Evolutionary conservation across 2,113 vertebrate species (phyloP).

Genomic region (Proteles cristata): DNA sequence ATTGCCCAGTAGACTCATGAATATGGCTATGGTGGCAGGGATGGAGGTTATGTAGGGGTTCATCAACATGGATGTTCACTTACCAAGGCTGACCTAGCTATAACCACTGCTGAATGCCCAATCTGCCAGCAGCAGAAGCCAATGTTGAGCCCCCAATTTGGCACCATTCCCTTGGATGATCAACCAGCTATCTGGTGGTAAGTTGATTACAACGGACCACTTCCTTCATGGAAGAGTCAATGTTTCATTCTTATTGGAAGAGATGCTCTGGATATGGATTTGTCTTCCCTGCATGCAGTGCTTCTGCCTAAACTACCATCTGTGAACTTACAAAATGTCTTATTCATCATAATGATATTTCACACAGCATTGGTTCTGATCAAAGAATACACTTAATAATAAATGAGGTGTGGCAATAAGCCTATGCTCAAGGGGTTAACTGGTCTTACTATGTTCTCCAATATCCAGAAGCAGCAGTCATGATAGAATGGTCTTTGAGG

Average conservation of each 20-base stretch:
- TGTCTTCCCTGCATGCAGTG: neutral
- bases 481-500: neutral
- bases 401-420: neutral
- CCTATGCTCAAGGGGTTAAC: neutral
- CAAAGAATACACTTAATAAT: neutral
- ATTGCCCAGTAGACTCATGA: neutral
- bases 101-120: neutral
- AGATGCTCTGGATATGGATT: neutral
- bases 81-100: neutral
- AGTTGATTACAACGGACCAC: neutral
- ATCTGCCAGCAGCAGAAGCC: neutral
- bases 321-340: neutral
- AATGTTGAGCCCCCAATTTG: neutral
- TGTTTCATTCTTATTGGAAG: neutral
- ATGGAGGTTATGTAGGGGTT: neutral
- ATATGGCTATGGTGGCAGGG: neutral
- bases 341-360: neutral
- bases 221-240: neutral
- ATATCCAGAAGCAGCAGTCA: neutral
- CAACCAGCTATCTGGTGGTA: neutral
- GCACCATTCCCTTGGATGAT: neutral
- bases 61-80: neutral
- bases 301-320: neutral
- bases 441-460: neutral
- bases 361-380: neutral